Evolutionary conservation across 2,888 invertebrate genomes (phyloP).

Genomic region (Nomada ruficornis): DNA sequence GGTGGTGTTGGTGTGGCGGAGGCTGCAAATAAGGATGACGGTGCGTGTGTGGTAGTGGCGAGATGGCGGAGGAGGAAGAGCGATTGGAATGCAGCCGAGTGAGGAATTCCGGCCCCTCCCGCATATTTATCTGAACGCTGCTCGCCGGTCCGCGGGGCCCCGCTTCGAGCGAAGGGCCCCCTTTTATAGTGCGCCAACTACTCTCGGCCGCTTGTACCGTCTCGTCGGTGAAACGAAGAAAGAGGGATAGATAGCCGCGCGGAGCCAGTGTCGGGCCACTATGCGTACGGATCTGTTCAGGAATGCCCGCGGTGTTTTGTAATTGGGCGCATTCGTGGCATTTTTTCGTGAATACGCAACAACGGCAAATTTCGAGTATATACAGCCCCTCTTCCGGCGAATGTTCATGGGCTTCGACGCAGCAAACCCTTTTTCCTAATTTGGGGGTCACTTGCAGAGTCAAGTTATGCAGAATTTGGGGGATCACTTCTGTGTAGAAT

Average conservation of each 20-base stretch:
- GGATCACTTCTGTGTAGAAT: too few species aligned
- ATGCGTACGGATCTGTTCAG: conserved; percentile 63
- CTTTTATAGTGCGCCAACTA: conserved; percentile 77
- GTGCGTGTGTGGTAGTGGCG: conserved; percentile 69
- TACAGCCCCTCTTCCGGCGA: conserved; percentile 7
- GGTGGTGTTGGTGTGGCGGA: conserved; percentile 50
- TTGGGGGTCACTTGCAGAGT: too few species aligned
- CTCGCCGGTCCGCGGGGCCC: conserved; percentile 77
- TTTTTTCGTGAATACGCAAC: conserved; percentile 51
- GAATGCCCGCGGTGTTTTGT: conserved; percentile 77
- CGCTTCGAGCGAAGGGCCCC: conserved; percentile 81
- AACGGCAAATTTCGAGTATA: conserved; percentile 32
- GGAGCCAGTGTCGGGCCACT: conserved; percentile 82
- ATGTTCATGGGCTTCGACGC: not conserved
- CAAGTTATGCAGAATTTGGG: too few species aligned
- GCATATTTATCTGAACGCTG: conserved; percentile 83
- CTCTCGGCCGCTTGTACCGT: conserved; percentile 50
- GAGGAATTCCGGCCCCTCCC: conserved; percentile 85
- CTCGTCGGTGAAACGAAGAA: conserved; percentile 39
- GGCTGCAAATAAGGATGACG: conserved; percentile 53
- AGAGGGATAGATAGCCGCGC: conserved; percentile 58
- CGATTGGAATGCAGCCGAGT: conserved; percentile 84
- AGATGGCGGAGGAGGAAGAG: conserved; percentile 78
- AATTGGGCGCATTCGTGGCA: conserved; percentile 74
- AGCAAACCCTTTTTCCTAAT: too few species aligned